Evolutionary conservation across 2,113 vertebrate species (phyloP).

Genomic region (Anoura caudifer): DNA sequence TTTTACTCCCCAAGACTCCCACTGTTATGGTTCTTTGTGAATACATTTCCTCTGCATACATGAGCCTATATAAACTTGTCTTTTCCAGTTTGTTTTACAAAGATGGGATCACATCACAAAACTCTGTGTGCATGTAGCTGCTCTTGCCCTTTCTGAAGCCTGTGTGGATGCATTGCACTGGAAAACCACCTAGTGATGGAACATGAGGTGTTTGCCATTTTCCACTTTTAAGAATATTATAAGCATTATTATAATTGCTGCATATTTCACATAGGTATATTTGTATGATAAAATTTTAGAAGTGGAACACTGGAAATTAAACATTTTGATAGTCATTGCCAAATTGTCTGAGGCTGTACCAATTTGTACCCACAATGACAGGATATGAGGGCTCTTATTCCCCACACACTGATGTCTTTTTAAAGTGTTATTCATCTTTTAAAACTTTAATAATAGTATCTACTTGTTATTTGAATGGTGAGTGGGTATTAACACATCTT

Average conservation of each 20-base stretch:
- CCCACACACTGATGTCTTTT: not conserved
- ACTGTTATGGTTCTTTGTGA: not conserved
- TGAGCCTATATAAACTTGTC: not conserved
- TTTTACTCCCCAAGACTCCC: not conserved
- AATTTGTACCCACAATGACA: not conserved
- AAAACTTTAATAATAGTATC: not conserved
- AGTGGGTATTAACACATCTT: not conserved
- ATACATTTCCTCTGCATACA: not conserved
- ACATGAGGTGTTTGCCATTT: not conserved
- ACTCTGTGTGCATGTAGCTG: not conserved
- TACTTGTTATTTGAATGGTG: not conserved
- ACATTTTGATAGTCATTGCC: not conserved
- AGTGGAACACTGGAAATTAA: not conserved
- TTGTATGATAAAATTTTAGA: not conserved
- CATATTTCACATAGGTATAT: not conserved
- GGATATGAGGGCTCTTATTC: not conserved
- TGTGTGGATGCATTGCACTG: not conserved
- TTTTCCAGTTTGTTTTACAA: not conserved
- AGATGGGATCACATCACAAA: not conserved
- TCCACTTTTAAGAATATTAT: not conserved
- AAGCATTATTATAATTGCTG: not conserved
- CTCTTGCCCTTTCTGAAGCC: not conserved
- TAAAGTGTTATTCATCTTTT: not conserved
- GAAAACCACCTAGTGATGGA: not conserved
- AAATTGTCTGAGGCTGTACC: not conserved